Conservation (phyloP, 2,113 vertebrate species). For the Mellivora capensis region DNA sequence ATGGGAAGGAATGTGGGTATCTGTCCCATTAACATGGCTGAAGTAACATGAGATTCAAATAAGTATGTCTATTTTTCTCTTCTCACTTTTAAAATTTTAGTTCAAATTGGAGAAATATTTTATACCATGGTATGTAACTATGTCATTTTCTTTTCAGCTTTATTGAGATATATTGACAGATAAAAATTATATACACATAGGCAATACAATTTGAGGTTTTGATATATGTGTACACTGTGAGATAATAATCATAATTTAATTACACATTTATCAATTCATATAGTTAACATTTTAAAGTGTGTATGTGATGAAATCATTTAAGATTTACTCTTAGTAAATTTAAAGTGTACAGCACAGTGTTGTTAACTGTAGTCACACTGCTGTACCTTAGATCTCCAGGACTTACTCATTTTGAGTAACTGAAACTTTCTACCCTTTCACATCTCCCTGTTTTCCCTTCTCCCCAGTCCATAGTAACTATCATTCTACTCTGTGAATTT, state of each 20-base stretch:
- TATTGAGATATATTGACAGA: neutral
- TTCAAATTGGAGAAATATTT: neutral
- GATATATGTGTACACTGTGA: neutral
- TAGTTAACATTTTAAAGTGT: neutral
- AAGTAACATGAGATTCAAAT: neutral
- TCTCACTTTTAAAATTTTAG: neutral
- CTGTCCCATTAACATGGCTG: neutral
- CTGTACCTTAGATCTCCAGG: neutral
- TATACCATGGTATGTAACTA: neutral
- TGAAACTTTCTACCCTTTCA: neutral
- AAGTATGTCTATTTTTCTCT: neutral
- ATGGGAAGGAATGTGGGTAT: neutral
- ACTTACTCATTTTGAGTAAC: neutral
- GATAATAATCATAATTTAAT: neutral
- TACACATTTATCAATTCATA: neutral
- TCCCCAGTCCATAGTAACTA: neutral
- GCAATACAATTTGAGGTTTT: neutral
- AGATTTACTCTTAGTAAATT: neutral
- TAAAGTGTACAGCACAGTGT: neutral
- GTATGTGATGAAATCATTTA: neutral
- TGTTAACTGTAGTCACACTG: neutral
- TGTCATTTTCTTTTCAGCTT: neutral
- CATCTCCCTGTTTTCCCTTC: neutral
- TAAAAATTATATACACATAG: neutral
- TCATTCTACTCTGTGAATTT: neutral